Base-by-base conservation (phyloP, 2,797 vertebrate species). In the Brachyalestes nurse region DNA sequence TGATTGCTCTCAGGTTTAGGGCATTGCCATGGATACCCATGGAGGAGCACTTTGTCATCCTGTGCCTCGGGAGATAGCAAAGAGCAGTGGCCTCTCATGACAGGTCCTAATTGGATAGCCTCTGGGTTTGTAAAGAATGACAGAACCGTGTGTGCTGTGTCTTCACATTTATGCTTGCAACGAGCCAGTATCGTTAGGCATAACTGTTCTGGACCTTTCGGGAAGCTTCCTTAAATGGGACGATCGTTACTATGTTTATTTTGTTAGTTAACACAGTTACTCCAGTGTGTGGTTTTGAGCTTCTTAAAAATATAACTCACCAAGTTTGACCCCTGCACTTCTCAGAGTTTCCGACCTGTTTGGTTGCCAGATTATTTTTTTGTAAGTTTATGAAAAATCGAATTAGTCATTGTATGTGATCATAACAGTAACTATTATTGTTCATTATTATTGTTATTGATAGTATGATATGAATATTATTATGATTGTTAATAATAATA, bases 81-180 rank as follows among this genome's bases (percentile, higher is more conserved):
- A 53, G 57, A 66, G 34, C 40, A 49, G 28, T 49, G 75, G 51
- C 49, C 60, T 66, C 19, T 78, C n/a, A 74, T 38, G 47, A 64
- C 71, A 83, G 65, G 21, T 74, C 38, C 53, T 69, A 75, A 73
- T 81, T 77, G 58, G 47, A 72, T 34, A 65, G 45, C 61, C 16
- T 57, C 57, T 72, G 67, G 67, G 19, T 72, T 65, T 19, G 28
- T 47, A 40, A 13, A 71, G 65, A 45, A 55, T 70, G 17, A 65
- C 45, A 71, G 21, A 23, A 57, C 25, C 62, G 34, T 80, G 49
- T 53, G 21, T 7, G 66, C 60, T 23, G 42, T 25, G 71, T 45
- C 49, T 28, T 28, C 6, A 45, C 5, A 65, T 47, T 10, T 58
- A 49, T 55, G 55, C 60, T 62, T 9, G 28, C 64, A 72, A 62